Evolutionary conservation across 2,888 invertebrate species (phyloP).

Genomic region (Spatulosminthurus flaviceps): DNA sequence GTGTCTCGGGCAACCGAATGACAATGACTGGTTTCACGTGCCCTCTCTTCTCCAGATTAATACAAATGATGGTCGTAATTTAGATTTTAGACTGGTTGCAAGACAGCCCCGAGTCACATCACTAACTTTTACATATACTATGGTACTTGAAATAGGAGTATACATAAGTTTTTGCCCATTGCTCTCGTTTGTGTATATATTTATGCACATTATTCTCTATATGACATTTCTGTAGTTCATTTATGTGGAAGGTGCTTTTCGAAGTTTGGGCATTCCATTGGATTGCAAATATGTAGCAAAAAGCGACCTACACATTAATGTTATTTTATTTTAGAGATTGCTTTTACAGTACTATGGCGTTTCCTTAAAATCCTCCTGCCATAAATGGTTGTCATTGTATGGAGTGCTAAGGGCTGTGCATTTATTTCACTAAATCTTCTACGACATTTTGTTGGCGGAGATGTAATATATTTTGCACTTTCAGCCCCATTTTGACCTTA

Average conservation of each 20-base stretch:
- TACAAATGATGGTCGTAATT: constrained; percentile 52
- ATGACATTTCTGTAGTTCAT: too few species aligned
- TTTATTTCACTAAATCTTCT: neutral
- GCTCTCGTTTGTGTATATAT: neutral
- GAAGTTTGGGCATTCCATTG: too few species aligned
- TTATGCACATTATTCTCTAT: neutral
- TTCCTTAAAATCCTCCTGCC: neutral
- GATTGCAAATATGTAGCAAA: too few species aligned
- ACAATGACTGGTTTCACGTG: constrained; percentile 50
- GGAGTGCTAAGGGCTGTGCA: neutral
- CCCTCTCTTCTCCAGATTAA: constrained; percentile 46
- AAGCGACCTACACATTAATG: too few species aligned
- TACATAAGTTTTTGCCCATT: too few species aligned
- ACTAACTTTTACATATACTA: constrained; percentile 2
- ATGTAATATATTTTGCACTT: constrained; percentile 8
- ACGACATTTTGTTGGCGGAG: neutral
- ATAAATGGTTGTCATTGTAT: neutral
- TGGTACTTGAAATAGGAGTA: too few species aligned
- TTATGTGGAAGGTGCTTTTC: too few species aligned
- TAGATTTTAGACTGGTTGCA: constrained; percentile 30
- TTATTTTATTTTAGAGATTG: neutral
- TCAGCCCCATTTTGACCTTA: constrained; percentile 6
- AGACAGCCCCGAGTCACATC: constrained; percentile 32
- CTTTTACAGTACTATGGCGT: neutral
- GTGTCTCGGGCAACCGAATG: constrained; percentile 38